Conservation (phyloP, 1,140 invertebrate species). For the Hirudo medicinalis region DNA sequence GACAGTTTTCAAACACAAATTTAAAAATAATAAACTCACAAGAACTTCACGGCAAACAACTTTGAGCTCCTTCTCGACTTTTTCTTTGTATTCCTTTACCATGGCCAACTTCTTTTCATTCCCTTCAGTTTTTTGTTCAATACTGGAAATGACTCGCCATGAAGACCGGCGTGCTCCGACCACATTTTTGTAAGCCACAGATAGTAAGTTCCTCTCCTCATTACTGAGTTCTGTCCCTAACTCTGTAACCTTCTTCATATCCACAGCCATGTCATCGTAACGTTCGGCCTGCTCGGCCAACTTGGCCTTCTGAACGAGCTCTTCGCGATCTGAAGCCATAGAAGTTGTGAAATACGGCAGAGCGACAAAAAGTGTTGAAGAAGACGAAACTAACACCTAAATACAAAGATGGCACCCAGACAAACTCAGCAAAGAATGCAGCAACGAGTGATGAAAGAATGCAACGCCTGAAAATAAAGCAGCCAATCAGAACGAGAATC, state of each 20-base stretch:
- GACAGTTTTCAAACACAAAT: neutral
- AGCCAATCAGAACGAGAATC: too few species aligned
- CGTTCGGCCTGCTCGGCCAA: slow-evolving; percentile 96
- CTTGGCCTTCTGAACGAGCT: slow-evolving; percentile 96
- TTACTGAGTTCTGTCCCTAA: slow-evolving; percentile 44
- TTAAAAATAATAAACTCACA: slow-evolving; percentile 50
- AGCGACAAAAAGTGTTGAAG: neutral
- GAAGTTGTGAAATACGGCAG: neutral
- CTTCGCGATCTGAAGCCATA: slow-evolving; percentile 64
- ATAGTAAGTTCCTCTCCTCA: slow-evolving; percentile 87
- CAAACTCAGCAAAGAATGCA: slow-evolving; percentile 10
- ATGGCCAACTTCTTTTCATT: slow-evolving; percentile 90
- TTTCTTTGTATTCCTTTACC: slow-evolving; percentile 96
- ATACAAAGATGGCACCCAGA: slow-evolving; percentile 4
- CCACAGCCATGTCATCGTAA: slow-evolving; percentile 71
- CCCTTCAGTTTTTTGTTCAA: slow-evolving; percentile 70
- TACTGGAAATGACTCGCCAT: slow-evolving; percentile 93
- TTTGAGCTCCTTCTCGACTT: slow-evolving; percentile 94
- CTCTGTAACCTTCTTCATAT: slow-evolving; percentile 53
- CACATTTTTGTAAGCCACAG: slow-evolving; percentile 96
- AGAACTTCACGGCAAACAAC: slow-evolving; percentile 97
- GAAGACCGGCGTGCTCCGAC: slow-evolving; percentile 88
- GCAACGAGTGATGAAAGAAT: too few species aligned
- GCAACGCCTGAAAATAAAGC: too few species aligned
- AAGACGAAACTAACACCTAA: slow-evolving; percentile 6